Conservation (phyloP, 2,888 invertebrate species). For the Deroplatys truncata region DNA sequence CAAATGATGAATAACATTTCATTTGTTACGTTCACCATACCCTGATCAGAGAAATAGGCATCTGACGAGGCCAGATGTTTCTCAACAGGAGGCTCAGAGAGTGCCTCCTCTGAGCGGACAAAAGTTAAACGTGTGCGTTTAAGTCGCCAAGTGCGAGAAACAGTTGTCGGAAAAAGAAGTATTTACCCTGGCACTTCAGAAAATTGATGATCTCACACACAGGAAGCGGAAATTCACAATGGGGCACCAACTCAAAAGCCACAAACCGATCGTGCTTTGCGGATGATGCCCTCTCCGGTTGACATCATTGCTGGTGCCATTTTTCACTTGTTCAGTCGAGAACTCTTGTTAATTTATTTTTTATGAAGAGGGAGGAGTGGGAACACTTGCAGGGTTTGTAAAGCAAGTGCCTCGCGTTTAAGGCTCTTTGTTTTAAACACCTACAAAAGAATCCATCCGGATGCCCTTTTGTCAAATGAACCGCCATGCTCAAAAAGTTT, state of each 20-base stretch:
- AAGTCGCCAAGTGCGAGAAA: background rate
- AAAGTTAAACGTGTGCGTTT: background rate
- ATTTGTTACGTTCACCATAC: background rate
- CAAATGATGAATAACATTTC: background rate
- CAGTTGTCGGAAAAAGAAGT: background rate
- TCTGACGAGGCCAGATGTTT: background rate
- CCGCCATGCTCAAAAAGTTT: background rate
- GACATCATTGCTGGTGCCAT: background rate
- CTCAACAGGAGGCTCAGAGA: background rate
- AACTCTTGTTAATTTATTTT: background rate
- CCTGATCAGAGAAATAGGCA: background rate
- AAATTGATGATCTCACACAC: background rate
- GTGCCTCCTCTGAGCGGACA: background rate
- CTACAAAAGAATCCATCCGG: background rate
- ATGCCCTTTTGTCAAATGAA: background rate
- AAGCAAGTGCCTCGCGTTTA: background rate
- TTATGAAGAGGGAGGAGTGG: background rate
- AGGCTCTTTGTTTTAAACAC: background rate
- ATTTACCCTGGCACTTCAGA: background rate
- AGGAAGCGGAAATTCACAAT: background rate
- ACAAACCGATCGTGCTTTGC: background rate
- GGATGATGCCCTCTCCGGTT: background rate
- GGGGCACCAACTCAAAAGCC: background rate
- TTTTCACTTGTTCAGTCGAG: background rate
- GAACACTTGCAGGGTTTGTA: background rate